Base-by-base conservation (phyloP, 1,140 invertebrate genomes). In the Lordiphosa stackelbergi region DNA sequence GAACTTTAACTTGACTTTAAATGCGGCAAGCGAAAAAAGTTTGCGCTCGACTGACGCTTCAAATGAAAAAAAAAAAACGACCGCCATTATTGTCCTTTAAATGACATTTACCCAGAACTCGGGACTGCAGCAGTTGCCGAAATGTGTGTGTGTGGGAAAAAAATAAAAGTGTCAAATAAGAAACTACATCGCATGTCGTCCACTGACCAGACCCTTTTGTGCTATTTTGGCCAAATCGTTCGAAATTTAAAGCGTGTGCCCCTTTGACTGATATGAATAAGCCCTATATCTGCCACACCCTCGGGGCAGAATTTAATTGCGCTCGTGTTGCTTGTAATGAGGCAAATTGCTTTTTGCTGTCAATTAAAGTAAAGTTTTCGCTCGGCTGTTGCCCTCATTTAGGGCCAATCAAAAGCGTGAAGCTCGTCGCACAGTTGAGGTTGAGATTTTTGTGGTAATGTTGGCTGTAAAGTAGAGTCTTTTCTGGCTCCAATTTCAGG, bases 1-100 rank as follows among this genome's bases (percentile, higher is more conserved):
- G 77, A 81, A 81, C 77, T 81, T 81, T 81, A 81, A 83, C 72
- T 83, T 61, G 72, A 77, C 77, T 83, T 81, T 83, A 81, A 81
- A 83, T 72, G 68, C 38, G 65, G 57, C 37, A 11, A 37, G 24
- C 24, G 12, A 37, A 34, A 22, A 43, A 63, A 69, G 51, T 69
- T 70, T 63, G 56, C 58, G 38, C 35, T 57, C 40, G 37, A 37
- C 47, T 53, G 36, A 10, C 19, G 9, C 41, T 35, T 5, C 19
- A 6, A 55, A 45, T 40, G 16, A 51, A 24, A 36, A 57, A 38
- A 24, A 40, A 45, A 3, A 2, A 19, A 19, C 19, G 19, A 19
- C 19, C 75, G 72, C 69, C 75, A 69, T 69, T 77, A 83, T 69
- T 81, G 77, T 83, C 77, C 77, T 81, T 73, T 83, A 81, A 81